A percentile compares a stretch with the other conserved stretches of the same genome.
Conservation (phyloP, 1,140 invertebrate species). For the Ditylenchus dipsaci region DNA sequence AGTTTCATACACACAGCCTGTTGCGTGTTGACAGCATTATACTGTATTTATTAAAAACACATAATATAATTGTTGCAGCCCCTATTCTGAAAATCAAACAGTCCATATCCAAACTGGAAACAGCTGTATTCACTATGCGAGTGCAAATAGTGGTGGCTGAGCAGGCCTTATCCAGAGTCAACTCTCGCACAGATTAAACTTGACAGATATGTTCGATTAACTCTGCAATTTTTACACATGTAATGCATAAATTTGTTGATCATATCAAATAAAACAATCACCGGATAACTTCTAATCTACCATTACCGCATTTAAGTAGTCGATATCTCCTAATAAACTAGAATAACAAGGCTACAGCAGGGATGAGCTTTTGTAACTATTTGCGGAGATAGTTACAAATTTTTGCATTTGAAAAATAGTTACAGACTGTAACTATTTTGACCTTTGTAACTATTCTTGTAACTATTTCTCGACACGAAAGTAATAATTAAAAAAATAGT, state of each 20-base stretch:
- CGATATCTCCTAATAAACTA: too few relatives aligned
- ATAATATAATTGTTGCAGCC: constrained; percentile 59
- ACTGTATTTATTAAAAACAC: background rate
- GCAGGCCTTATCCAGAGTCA: constrained; percentile 59
- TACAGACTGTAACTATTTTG: too few relatives aligned
- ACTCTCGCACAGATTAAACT: constrained; percentile 6
- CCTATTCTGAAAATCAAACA: constrained; percentile 83
- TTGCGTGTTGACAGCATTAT: too few relatives aligned
- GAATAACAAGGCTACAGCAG: too few relatives aligned
- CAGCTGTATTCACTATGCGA: constrained; percentile 81
- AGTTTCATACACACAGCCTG: too few relatives aligned
- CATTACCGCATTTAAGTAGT: too few relatives aligned
- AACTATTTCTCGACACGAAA: too few relatives aligned
- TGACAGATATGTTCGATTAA: constrained; percentile 1
- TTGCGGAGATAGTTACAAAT: too few relatives aligned
- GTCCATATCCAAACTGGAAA: constrained; percentile 74
- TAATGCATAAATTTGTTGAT: constrained; percentile 14
- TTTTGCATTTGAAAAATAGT: too few relatives aligned
- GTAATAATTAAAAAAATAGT: too few relatives aligned
- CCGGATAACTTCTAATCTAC: background rate
- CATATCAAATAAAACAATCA: background rate
- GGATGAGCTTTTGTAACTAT: too few relatives aligned
- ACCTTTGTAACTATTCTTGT: too few relatives aligned
- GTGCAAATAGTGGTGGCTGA: constrained; percentile 80
- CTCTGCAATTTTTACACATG: background rate